phyloP scores from a whole-genome alignment of 2,888 invertebrate genomes.

The Electrophaes corylata region DNA sequence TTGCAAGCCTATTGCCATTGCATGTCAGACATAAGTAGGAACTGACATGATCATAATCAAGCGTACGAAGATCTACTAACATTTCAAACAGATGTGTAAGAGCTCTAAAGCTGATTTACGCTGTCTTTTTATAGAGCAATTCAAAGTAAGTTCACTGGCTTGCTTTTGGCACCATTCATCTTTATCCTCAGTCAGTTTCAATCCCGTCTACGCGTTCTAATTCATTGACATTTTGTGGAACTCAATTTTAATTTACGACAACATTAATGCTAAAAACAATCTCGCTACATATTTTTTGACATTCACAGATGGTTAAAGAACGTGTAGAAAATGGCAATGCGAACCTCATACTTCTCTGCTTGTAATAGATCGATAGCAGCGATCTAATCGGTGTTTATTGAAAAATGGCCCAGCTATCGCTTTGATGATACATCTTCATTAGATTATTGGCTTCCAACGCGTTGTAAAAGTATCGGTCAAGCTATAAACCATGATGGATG shows the following conservation, averaged over 20 bases:
- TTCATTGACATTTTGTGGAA: constrained; percentile 12
- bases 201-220: constrained; percentile 12
- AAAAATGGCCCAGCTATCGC: constrained; percentile 5
- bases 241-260: background rate
- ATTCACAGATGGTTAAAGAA: background rate
- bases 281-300: background rate
- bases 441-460: constrained; percentile 15
- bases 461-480: constrained; percentile 20
- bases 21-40: background rate
- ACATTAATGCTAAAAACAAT: background rate
- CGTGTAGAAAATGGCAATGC: background rate
- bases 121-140: constrained; percentile 15
- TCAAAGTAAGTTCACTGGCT: constrained; percentile 2
- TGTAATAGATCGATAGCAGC: background rate
- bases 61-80: constrained; percentile 4
- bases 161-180: constrained; percentile 19
- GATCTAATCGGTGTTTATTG: constrained; percentile 3
- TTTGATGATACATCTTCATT: constrained; percentile 22
- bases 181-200: constrained; percentile 10
- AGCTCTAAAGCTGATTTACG: constrained; percentile 13
- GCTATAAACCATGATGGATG: constrained; percentile 21
- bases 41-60: background rate
- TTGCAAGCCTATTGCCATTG: no score
- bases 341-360: background rate
- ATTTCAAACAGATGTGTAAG: constrained; percentile 8